Evolutionary conservation across 2,797 vertebrate species (phyloP).

Genomic region (Apogon hyalosoma): DNA sequence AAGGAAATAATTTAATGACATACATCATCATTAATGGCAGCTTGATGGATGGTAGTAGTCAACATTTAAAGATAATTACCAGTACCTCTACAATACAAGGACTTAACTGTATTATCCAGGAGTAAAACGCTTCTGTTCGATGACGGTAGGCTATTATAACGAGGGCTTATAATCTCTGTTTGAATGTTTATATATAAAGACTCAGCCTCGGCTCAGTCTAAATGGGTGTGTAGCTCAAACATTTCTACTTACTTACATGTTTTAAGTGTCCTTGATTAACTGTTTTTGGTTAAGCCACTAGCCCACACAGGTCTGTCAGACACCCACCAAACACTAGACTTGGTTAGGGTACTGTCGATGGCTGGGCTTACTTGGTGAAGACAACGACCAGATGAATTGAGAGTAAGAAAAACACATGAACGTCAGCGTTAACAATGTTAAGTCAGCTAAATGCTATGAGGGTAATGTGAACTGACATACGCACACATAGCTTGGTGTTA

Average conservation of each 20-base stretch:
- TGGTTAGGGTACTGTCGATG: background rate
- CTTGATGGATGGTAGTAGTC: background rate
- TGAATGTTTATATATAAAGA: background rate
- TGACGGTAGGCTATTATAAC: background rate
- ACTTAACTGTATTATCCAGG: background rate
- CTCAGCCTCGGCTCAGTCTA: conserved; percentile 6
- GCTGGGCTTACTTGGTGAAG: conserved; percentile 7
- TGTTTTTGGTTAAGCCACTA: background rate
- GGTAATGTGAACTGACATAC: conserved; percentile 25
- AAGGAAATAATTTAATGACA: background rate
- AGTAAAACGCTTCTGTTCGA: conserved; percentile 26
- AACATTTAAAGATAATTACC: background rate
- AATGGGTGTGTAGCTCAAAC: conserved; percentile 3
- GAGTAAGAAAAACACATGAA: background rate
- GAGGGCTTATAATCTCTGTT: background rate
- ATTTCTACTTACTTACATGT: background rate
- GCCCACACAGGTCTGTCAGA: background rate
- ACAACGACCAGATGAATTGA: background rate
- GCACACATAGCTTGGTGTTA: background rate
- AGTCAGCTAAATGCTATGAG: conserved; percentile 22
- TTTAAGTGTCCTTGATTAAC: conserved; percentile 8
- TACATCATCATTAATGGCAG: no score
- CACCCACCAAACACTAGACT: background rate
- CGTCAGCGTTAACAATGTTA: conserved; percentile 11
- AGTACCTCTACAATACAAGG: no score